A percentile compares a stretch with the other conserved stretches of the same genome.
Conservation (phyloP, 92 coral and sea anemone genomes). For the Heliopora coerulea region DNA sequence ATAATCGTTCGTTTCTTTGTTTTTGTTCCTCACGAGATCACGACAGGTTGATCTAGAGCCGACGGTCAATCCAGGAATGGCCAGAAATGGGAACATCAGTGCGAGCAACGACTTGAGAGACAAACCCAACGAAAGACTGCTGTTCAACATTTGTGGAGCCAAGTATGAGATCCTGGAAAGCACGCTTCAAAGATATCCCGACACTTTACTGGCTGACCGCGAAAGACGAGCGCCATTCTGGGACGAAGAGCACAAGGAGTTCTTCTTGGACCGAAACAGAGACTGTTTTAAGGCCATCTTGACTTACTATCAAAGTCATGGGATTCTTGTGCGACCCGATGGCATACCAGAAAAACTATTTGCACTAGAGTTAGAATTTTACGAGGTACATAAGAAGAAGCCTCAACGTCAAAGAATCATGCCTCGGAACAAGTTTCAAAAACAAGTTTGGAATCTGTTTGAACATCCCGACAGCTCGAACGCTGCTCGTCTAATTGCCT, state of each 20-base stretch:
- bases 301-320: constrained; percentile 91
- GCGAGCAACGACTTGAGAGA: too few species aligned
- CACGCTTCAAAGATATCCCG: constrained; percentile 82
- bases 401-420: constrained; percentile 53
- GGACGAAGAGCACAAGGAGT: constrained; percentile 67
- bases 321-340: constrained; percentile 80
- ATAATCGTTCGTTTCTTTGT: too few species aligned
- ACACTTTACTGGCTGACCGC: constrained; percentile 74
- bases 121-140: constrained; percentile 35
- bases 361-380: constrained; percentile 72
- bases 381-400: constrained; percentile 85
- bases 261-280: constrained; percentile 86
- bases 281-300: constrained; percentile 88
- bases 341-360: constrained; percentile 81
- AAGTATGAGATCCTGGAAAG: constrained; percentile 78
- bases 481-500: constrained; percentile 75
- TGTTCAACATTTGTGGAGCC: constrained; percentile 79
- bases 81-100: too few species aligned
- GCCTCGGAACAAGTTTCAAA: constrained; percentile 68
- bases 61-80: too few species aligned
- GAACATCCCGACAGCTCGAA: constrained; percentile 91
- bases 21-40: too few species aligned
- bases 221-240: constrained; percentile 67
- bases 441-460: constrained; percentile 75
- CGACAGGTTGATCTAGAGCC: too few species aligned